Conservation (phyloP, 1,140 invertebrate species). For the Calliopsis andreniformis region DNA sequence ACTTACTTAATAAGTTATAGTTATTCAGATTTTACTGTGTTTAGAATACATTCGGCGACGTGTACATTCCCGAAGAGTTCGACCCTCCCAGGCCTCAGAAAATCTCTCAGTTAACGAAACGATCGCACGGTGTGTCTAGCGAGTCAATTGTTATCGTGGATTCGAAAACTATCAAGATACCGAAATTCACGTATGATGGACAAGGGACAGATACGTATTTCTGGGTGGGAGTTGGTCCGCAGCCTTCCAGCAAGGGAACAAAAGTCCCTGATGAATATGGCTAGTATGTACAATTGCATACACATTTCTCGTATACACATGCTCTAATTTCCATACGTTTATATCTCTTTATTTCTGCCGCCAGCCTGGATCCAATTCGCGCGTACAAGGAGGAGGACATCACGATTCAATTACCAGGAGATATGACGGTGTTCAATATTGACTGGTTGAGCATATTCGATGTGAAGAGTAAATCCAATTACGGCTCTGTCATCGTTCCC, state of each 20-base stretch:
- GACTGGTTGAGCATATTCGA: conserved; percentile 94
- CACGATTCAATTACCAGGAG: conserved; percentile 89
- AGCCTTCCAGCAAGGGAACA: conserved; percentile 89
- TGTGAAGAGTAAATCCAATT: conserved; percentile 86
- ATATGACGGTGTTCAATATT: conserved; percentile 91
- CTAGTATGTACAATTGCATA: conserved; percentile 84
- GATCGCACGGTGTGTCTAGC: conserved; percentile 87
- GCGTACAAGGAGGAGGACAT: conserved; percentile 89
- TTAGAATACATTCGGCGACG: conserved; percentile 93
- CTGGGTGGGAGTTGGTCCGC: conserved; percentile 93
- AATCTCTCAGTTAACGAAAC: conserved; percentile 87
- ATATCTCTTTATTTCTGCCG: conserved; percentile 7
- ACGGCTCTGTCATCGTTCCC: conserved; percentile 90
- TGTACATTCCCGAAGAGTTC: conserved; percentile 95
- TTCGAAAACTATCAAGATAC: conserved; percentile 90
- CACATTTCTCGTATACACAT: not conserved
- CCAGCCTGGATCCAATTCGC: conserved; percentile 87
- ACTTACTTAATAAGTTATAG: too few species aligned
- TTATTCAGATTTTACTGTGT: not conserved
- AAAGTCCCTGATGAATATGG: conserved; percentile 95
- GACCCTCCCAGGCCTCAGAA: conserved; percentile 90
- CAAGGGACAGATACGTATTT: conserved; percentile 90
- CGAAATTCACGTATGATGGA: conserved; percentile 90
- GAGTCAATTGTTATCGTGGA: conserved; percentile 89
- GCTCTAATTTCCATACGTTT: too few species aligned